phyloP scores from a whole-genome alignment of 2,797 vertebrate genomes.

The Poecile montanus region DNA sequence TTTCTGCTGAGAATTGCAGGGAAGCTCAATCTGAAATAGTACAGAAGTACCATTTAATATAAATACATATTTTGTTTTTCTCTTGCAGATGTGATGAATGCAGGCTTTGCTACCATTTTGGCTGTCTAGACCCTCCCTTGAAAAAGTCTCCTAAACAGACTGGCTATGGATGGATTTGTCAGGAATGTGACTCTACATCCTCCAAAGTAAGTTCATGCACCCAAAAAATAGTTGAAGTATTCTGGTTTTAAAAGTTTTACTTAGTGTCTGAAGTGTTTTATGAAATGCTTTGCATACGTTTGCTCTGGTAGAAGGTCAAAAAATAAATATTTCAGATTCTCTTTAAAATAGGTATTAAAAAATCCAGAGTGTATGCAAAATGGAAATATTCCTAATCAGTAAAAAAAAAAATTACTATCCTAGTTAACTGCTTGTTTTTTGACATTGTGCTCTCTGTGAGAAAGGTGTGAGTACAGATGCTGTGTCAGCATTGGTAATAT shows the following conservation, averaged over 20 bases:
- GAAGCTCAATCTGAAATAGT: background rate
- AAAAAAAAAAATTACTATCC: background rate
- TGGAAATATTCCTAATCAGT: background rate
- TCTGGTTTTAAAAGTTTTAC: background rate
- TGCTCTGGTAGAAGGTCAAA: background rate
- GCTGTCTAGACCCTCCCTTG: constrained; percentile 97
- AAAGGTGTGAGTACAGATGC: background rate
- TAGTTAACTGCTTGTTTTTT: constrained; percentile 16
- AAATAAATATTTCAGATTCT: background rate
- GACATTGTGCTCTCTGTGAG: background rate
- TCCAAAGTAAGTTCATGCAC: constrained; percentile 87
- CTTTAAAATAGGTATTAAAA: background rate
- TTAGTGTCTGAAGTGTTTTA: background rate
- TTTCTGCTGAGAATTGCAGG: background rate
- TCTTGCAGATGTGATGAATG: constrained; percentile 93
- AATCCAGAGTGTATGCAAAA: background rate
- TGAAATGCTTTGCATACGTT: background rate
- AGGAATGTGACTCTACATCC: constrained; percentile 96
- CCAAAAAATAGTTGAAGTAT: background rate
- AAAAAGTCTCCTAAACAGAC: constrained; percentile 99
- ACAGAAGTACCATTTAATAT: constrained; percentile 8
- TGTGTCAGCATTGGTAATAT: background rate
- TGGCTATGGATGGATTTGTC: constrained; percentile 98
- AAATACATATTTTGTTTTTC: background rate
- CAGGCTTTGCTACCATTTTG: constrained; percentile 96